A percentile compares a stretch with the other conserved stretches of the same genome.
Conservation (phyloP, 1,140 invertebrate species). For the Papilio glaucus region DNA sequence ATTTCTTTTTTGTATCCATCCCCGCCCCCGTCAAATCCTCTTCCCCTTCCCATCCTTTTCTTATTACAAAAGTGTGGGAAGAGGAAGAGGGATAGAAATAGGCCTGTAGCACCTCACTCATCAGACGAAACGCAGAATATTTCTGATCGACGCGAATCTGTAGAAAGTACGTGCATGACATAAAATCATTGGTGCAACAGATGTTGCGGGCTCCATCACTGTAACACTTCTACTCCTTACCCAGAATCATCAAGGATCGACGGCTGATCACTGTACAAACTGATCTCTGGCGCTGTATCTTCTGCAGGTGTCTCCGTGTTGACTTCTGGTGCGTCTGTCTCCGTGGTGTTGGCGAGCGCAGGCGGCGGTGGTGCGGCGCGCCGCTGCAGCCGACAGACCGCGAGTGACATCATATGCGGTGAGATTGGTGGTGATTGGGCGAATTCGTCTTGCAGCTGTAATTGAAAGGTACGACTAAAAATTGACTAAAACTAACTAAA, state of each 20-base stretch:
- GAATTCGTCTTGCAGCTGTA: slow-evolving; percentile 95
- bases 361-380: slow-evolving; percentile 59
- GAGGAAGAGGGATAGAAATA: too few relatives aligned
- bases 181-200: neutral
- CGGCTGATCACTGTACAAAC: slow-evolving; percentile 69
- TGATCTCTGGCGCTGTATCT: slow-evolving; percentile 61
- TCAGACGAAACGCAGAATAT: too few relatives aligned
- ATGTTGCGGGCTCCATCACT: too few relatives aligned
- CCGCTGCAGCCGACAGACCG: slow-evolving; percentile 90
- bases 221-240: slow-evolving; percentile 57
- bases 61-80: too few relatives aligned
- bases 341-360: slow-evolving; percentile 40
- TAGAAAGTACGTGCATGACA: too few relatives aligned
- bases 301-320: slow-evolving; percentile 32
- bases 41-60: too few relatives aligned
- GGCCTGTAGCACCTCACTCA: too few relatives aligned
- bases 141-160: too few relatives aligned
- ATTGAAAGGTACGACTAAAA: too few relatives aligned
- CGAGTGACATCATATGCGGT: slow-evolving; percentile 93
- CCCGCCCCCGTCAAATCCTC: too few relatives aligned
- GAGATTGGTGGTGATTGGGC: slow-evolving; percentile 91
- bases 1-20: too few relatives aligned
- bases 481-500: too few relatives aligned
- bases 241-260: slow-evolving; percentile 71
- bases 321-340: slow-evolving; percentile 37